Percentiles rank a stretch among this genome's conserved stretches.
Conservation (phyloP, 2,113 vertebrate genomes). For the Sapayoa aenigma region DNA sequence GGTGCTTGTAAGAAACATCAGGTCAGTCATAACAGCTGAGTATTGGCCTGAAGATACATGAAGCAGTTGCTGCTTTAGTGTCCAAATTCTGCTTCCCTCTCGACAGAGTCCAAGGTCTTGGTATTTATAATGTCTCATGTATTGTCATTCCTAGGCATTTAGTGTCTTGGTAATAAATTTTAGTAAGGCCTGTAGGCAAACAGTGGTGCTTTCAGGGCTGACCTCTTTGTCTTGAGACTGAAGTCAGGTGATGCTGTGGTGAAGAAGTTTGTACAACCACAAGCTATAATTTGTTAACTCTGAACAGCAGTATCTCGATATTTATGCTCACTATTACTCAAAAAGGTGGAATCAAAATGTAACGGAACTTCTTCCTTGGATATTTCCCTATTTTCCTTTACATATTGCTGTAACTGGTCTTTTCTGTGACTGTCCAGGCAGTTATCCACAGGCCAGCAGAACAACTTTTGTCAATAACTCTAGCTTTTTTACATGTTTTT, state of each 20-base stretch:
- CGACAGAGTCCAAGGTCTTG: not conserved
- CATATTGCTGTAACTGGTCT: not conserved
- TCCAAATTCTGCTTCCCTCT: not conserved
- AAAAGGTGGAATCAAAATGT: not conserved
- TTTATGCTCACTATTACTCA: not conserved
- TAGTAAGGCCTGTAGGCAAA: accelerated
- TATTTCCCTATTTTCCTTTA: not conserved
- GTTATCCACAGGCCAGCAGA: not conserved
- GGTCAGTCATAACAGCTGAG: not conserved
- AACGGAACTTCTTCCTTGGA: not conserved
- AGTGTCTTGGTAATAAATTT: not conserved
- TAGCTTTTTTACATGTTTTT: not conserved
- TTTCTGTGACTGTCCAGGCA: not conserved
- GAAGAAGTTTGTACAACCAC: not conserved
- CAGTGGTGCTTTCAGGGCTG: not conserved
- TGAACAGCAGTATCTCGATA: not conserved
- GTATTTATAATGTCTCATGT: not conserved
- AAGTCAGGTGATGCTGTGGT: not conserved
- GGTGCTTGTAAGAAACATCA: not conserved
- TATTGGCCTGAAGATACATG: not conserved
- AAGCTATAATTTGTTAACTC: not conserved
- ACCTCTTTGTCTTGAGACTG: not conserved
- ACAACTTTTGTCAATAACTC: not conserved
- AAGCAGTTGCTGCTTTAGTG: not conserved
- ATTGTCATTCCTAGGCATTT: not conserved